A percentile compares a stretch with the other conserved stretches of the same genome.
Evolutionary conservation across 2,113 vertebrate genomes (phyloP).

Genomic region (Mus musculus): GRCm39 chr14:104910501-104911000

Average conservation of each 20-base stretch:
- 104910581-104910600: conserved; percentile 35
- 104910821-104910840: background rate
- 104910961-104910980: too few species aligned
- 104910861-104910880: background rate
- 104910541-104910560: conserved; percentile 24
- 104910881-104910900: background rate
- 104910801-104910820: background rate
- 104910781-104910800: background rate
- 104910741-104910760: background rate
- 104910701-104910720: conserved; percentile 24
- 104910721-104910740: background rate
- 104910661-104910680: background rate
- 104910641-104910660: background rate
- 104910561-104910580: background rate
- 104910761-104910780: background rate
- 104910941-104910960: background rate
- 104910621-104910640: background rate
- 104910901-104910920: background rate
- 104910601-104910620: background rate
- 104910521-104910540: conserved; percentile 1
- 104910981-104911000: too few species aligned
- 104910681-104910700: background rate
- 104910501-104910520: conserved; percentile 3
- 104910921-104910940: too few species aligned
- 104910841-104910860: background rate